These are phyloP conservation scores for Zaprionus vittiger DNA, from an alignment of 1,140 invertebrate species.

Conservation along the genomic window DNA sequence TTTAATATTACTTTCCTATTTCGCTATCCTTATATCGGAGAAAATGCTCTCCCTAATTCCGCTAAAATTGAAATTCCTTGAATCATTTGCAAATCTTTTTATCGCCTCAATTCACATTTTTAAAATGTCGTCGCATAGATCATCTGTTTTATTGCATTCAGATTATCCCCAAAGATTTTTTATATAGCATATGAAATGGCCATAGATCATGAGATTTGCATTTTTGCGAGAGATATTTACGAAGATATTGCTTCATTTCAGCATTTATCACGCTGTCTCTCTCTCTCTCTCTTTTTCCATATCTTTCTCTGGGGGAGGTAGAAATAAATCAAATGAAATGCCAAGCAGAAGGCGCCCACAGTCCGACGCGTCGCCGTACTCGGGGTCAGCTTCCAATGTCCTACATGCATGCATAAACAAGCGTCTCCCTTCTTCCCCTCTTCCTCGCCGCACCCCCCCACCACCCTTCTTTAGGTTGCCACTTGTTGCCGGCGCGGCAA, in stretches of 20 bases:
- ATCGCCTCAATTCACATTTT: neutral
- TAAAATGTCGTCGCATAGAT: slow-evolving; percentile 1
- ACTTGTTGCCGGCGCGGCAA: slow-evolving; percentile 62
- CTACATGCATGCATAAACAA: slow-evolving; percentile 26
- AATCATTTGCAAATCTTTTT: slow-evolving; percentile 5
- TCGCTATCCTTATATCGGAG: too few relatives aligned
- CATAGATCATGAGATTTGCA: slow-evolving; percentile 57
- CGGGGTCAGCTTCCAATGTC: slow-evolving; percentile 21
- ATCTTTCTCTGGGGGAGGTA: neutral
- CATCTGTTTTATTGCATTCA: slow-evolving; percentile 7
- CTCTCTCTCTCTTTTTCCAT: neutral
- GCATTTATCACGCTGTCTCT: neutral
- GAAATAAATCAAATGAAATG: slow-evolving; percentile 33
- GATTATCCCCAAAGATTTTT: slow-evolving; percentile 19
- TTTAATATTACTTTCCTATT: too few relatives aligned
- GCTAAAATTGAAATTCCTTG: neutral
- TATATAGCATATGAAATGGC: slow-evolving; percentile 44
- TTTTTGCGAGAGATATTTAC: neutral
- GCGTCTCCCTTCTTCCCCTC: neutral
- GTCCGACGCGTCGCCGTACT: neutral
- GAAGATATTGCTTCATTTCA: slow-evolving; percentile 1
- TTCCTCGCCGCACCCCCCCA: neutral
- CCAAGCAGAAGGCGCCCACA: neutral
- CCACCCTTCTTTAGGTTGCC: neutral
- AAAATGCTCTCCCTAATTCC: too few relatives aligned